Percentiles rank a stretch among this genome's conserved stretches.
Conservation (phyloP, 2,797 vertebrate species). For the Lateolabrax maculatus region DNA sequence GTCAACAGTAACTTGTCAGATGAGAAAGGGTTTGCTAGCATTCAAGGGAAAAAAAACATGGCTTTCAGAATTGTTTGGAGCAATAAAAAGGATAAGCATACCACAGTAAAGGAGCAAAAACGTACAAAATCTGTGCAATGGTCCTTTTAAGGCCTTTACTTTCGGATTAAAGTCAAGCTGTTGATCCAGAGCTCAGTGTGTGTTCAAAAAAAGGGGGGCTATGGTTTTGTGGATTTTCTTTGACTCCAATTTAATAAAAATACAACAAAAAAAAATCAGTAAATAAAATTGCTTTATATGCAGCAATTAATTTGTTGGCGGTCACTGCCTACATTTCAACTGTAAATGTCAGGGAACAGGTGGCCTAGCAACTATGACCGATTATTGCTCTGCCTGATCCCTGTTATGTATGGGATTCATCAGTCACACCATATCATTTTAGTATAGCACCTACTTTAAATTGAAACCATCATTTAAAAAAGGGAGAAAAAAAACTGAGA, state of each 20-base stretch:
- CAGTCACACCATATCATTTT: slow-evolving; percentile 11
- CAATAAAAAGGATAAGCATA: not conserved
- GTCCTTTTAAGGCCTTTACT: not conserved
- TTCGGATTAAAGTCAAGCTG: slow-evolving; percentile 6
- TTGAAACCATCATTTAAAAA: no score
- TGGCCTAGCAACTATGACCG: not conserved
- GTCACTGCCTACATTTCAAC: not conserved
- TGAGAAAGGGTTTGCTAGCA: no score
- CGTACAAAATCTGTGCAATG: not conserved
- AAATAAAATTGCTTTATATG: not conserved
- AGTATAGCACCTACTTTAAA: slow-evolving; percentile 3
- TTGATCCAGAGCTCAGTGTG: not conserved
- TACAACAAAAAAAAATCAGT: no score
- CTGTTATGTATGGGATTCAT: slow-evolving; percentile 12
- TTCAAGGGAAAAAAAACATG: no score
- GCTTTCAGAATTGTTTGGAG: not conserved
- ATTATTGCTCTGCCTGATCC: slow-evolving; percentile 2
- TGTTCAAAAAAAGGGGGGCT: no score
- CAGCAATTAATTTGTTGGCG: not conserved
- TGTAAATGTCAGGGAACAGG: slow-evolving; percentile 42
- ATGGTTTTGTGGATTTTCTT: not conserved
- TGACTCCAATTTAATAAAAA: not conserved
- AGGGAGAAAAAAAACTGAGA: no score
- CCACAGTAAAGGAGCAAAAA: not conserved
- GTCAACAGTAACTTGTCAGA: not conserved